Evolutionary conservation across 1,140 invertebrate genomes (phyloP).

Genomic region (Aphidius gifuensis): DNA sequence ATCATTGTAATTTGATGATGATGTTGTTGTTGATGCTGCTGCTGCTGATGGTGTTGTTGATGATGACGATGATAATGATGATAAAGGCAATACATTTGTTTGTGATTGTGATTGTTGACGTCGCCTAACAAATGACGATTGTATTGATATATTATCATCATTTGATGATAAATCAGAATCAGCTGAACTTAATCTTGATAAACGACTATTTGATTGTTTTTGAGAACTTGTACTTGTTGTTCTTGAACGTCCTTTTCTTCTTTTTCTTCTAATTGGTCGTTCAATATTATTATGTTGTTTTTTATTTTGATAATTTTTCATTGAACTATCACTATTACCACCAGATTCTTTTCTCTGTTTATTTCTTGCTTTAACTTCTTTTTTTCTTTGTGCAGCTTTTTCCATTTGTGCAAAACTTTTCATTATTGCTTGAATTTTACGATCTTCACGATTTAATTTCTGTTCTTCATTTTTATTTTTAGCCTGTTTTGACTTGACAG

Average conservation of each 20-base stretch:
- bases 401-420: constrained; percentile 86
- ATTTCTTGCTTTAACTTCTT: constrained; percentile 64
- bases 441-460: constrained; percentile 82
- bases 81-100: background rate
- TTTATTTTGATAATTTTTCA: constrained; percentile 18
- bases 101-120: constrained; percentile 24
- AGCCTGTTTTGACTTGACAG: constrained; percentile 12
- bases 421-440: constrained; percentile 95
- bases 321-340: constrained; percentile 46
- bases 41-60: constrained; percentile 25
- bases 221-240: constrained; percentile 58
- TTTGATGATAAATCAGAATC: constrained; percentile 72
- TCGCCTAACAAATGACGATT: constrained; percentile 50
- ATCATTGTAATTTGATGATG: background rate
- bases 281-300: constrained; percentile 51
- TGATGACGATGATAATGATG: constrained; percentile 42
- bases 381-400: constrained; percentile 73
- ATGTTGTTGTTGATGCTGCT: background rate
- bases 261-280: constrained; percentile 47
- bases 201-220: constrained; percentile 52
- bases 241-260: constrained; percentile 64
- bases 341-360: constrained; percentile 54
- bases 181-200: constrained; percentile 67
- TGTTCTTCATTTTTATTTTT: constrained; percentile 61
- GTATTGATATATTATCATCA: constrained; percentile 56